Percentiles rank a stretch among this genome's conserved stretches.
Conservation (phyloP, 2,113 vertebrate genomes). For the Scartelaos histophorus region DNA sequence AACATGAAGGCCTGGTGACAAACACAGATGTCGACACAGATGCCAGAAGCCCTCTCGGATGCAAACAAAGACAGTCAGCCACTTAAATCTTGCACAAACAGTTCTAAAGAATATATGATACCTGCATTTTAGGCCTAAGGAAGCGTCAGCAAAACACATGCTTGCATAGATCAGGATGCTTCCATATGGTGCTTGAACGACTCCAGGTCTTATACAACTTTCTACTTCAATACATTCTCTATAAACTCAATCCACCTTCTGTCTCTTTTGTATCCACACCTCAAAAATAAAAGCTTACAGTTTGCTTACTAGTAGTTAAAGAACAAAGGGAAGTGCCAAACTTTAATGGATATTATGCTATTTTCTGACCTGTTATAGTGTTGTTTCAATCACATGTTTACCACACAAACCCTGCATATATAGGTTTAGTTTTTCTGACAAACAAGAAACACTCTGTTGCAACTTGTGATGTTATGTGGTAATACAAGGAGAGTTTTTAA, state of each 20-base stretch:
- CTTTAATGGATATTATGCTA: background rate
- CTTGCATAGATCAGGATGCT: background rate
- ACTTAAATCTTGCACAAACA: constrained; percentile 62
- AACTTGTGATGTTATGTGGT: too few species aligned
- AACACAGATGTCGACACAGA: constrained; percentile 72
- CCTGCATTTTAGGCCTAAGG: constrained; percentile 5
- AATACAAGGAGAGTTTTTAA: too few species aligned
- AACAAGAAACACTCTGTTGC: too few species aligned
- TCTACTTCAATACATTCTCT: background rate
- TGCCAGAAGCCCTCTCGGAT: constrained; percentile 55
- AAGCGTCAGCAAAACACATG: too few species aligned
- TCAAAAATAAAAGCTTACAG: background rate
- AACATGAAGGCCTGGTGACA: constrained; percentile 33
- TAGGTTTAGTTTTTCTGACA: too few species aligned
- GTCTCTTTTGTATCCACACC: background rate
- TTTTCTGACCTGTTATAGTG: too few species aligned
- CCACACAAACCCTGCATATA: too few species aligned
- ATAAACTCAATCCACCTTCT: background rate
- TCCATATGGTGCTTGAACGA: too few species aligned
- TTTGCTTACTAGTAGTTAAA: background rate
- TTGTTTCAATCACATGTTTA: background rate
- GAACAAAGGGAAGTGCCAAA: background rate
- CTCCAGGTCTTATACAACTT: too few species aligned
- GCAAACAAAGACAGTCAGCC: constrained; percentile 68
- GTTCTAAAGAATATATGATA: constrained; percentile 58